Percentiles rank a stretch among this genome's conserved stretches.
Conservation (phyloP, 2,113 vertebrate genomes). For the Aythya baeri region DNA sequence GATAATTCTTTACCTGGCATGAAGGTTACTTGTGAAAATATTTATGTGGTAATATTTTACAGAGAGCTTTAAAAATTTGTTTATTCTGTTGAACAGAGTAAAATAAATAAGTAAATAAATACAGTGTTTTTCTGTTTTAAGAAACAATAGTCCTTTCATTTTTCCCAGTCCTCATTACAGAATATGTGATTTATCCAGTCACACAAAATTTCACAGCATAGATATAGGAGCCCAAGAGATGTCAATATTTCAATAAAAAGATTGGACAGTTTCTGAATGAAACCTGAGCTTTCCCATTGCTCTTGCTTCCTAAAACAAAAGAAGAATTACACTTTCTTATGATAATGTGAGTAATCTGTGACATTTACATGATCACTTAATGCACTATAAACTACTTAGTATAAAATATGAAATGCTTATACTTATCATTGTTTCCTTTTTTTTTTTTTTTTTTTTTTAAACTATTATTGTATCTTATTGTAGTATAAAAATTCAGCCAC, state of each 20-base stretch:
- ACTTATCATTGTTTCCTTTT: slow-evolving; percentile 51
- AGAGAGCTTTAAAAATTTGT: slow-evolving; percentile 42
- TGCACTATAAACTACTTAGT: slow-evolving; percentile 20
- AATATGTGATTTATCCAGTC: background rate
- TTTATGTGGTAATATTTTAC: slow-evolving; percentile 50
- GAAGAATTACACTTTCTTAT: slow-evolving; percentile 1
- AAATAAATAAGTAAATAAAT: background rate
- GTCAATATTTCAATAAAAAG: slow-evolving; percentile 2
- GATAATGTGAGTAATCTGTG: background rate
- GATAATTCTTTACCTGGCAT: slow-evolving; percentile 36
- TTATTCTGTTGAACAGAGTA: slow-evolving; percentile 53
- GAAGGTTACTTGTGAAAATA: slow-evolving; percentile 51
- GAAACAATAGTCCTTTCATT: slow-evolving; percentile 39
- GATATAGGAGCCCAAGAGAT: slow-evolving; percentile 21
- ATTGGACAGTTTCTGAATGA: background rate
- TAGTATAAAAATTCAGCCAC: slow-evolving; percentile 43
- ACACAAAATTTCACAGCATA: slow-evolving; percentile 30
- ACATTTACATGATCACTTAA: slow-evolving; percentile 31
- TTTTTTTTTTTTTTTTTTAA: background rate
- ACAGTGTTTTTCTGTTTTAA: slow-evolving; percentile 64
- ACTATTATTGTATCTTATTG: background rate
- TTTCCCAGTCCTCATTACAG: slow-evolving; percentile 33
- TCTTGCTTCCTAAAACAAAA: background rate
- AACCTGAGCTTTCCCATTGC: background rate
- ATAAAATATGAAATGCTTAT: slow-evolving; percentile 43